Base-by-base conservation (phyloP, 2,888 invertebrate species). In the Tetanocera ferruginea region DNA sequence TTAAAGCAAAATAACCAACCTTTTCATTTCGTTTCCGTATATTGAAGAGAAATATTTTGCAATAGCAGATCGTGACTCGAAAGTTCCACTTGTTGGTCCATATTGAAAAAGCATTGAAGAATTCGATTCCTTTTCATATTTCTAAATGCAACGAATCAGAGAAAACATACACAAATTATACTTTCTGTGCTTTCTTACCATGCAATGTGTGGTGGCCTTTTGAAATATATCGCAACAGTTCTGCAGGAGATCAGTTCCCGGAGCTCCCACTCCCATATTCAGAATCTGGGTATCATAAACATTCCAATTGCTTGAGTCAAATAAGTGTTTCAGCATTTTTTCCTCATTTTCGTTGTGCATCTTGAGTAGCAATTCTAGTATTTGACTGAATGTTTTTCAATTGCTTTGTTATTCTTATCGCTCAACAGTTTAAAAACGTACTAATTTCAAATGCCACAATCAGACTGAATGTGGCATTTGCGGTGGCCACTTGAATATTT, bases 261-360 rank as follows among this genome's bases (percentile, higher is more conserved):
- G 92, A 9, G 91, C 91, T 9, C 92, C 92, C 0, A 91, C 91
- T 1, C 91, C 90, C 31, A 92, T 86, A 82, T 92, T 92, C 3
- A 89, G 85, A 5, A 90, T 80, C 19, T 86, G 85, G 5, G 87
- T 81, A 4, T 90, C 87, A 80, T 92, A 92, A 25, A 91, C 91
- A 86, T 92, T 91, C 71, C 87, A 83, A 2, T 87, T 84, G 62
- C 86, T 82, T 0, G 89, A 89, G 80, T 92, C 92, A 79, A 91
- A 92, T 17, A 92, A 87, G 82, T 92, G 91, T 67, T 90, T 89
- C 0, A 85, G 80, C 62, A 75, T 83, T 3, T 76, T 79, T n/a
- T 83, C 87, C 9, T 70, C 51, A 79, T 82, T 87, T 14, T 75
- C 64, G 11, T 49, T 49, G 60, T 76, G 43, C 82, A 83, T 82